Evolutionary conservation across 2,113 vertebrate genomes (phyloP).

Genomic region (Apteryx owenii): DNA sequence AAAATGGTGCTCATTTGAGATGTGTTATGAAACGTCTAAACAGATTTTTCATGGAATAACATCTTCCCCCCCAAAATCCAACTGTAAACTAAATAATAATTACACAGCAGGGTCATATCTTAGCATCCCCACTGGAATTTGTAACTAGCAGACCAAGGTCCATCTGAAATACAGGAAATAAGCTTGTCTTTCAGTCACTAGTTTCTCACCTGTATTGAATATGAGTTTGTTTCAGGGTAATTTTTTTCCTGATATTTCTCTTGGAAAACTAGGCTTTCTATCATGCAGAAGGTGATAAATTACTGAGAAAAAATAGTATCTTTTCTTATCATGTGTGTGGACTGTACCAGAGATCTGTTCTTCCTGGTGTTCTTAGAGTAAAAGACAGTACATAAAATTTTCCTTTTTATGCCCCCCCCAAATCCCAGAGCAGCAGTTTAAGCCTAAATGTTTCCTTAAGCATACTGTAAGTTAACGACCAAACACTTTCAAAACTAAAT

Average conservation of each 20-base stretch:
- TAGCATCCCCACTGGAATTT: conserved; percentile 45
- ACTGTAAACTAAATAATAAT: conserved; percentile 50
- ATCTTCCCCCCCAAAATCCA: neutral
- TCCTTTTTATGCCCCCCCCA: neutral
- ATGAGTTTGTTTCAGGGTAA: neutral
- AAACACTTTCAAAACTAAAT: conserved; percentile 40
- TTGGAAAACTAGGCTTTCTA: conserved; percentile 74
- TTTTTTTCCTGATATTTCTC: conserved; percentile 65
- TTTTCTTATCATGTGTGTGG: conserved; percentile 60
- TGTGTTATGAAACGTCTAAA: conserved; percentile 66
- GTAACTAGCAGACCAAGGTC: conserved; percentile 7
- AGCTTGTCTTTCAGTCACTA: neutral
- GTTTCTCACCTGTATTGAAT: conserved; percentile 45
- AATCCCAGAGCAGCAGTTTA: conserved; percentile 47
- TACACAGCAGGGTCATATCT: conserved; percentile 45
- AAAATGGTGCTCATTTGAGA: conserved; percentile 71
- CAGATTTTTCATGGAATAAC: conserved; percentile 62
- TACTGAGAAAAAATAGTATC: conserved; percentile 49
- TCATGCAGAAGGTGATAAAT: conserved; percentile 76
- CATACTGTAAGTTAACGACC: conserved; percentile 50
- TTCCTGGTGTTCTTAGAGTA: conserved; percentile 37
- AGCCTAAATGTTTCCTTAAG: conserved; percentile 51
- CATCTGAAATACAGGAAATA: conserved; percentile 55
- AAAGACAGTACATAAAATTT: conserved; percentile 48
- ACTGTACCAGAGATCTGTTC: conserved; percentile 47